These are phyloP conservation scores for Rambutsinella grinnellia DNA, from an alignment of 2,888 invertebrate genomes.

Conservation along the genomic window DNA sequence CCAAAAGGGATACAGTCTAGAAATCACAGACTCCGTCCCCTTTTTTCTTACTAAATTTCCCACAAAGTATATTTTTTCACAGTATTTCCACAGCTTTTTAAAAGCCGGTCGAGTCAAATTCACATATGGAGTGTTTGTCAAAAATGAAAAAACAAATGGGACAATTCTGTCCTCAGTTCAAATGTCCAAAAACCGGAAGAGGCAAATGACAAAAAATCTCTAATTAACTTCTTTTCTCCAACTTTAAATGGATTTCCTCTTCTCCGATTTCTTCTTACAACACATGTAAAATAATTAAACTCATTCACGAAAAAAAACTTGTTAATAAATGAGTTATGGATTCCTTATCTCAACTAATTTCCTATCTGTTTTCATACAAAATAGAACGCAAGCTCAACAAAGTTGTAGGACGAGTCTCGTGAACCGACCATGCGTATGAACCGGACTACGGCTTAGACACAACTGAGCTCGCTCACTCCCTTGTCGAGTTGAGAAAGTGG, in stretches of 20 bases:
- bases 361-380: background rate
- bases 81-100: background rate
- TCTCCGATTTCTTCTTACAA: background rate
- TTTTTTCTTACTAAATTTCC: background rate
- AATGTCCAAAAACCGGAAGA: slow-evolving; percentile 15
- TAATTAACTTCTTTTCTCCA: slow-evolving; percentile 24
- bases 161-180: slow-evolving; percentile 18
- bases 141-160: slow-evolving; percentile 28
- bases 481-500: background rate
- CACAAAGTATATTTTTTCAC: no score
- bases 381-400: background rate
- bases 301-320: slow-evolving; percentile 1
- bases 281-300: slow-evolving; percentile 26
- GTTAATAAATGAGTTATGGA: background rate
- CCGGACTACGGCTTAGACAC: slow-evolving; percentile 36
- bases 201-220: slow-evolving; percentile 1
- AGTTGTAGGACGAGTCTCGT: slow-evolving; percentile 13
- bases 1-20: background rate
- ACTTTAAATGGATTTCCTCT: background rate
- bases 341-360: background rate
- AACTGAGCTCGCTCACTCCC: slow-evolving; percentile 23
- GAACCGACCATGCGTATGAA: slow-evolving; percentile 25
- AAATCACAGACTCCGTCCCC: background rate
- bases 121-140: slow-evolving; percentile 10
- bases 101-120: background rate